Evolutionary conservation across 2,888 invertebrate species (phyloP).

Genomic region (Petrophora chlorosata): DNA sequence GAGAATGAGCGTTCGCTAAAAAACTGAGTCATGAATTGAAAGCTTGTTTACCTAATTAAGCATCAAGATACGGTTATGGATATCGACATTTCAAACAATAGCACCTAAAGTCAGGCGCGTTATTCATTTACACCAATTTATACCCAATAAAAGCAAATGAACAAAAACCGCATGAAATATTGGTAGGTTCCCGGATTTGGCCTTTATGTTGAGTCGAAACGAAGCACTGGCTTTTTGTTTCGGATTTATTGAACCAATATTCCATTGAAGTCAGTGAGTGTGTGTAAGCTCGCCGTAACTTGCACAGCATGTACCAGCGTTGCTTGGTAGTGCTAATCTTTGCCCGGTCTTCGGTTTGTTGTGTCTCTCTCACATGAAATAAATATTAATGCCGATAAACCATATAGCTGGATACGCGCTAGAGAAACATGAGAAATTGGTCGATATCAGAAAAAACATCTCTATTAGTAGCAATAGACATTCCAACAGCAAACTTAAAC

Average conservation of each 20-base stretch:
- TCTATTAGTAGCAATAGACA: too few species aligned
- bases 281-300: slow-evolving; percentile 29
- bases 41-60: too few species aligned
- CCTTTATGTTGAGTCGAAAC: slow-evolving; percentile 37
- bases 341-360: too few species aligned
- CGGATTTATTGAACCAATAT: slow-evolving; percentile 40
- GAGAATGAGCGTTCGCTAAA: too few species aligned
- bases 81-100: slow-evolving; percentile 19
- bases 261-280: slow-evolving; percentile 31
- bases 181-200: slow-evolving; percentile 34
- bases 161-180: slow-evolving; percentile 40
- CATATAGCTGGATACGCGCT: too few species aligned
- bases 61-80: not conserved
- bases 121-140: slow-evolving; percentile 38
- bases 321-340: slow-evolving; percentile 1
- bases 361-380: too few species aligned
- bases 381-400: too few species aligned
- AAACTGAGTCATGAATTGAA: too few species aligned
- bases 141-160: slow-evolving; percentile 39
- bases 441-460: too few species aligned
- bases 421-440: too few species aligned
- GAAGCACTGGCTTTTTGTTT: slow-evolving; percentile 35
- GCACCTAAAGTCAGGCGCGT: slow-evolving; percentile 25
- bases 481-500: too few species aligned
- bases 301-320: slow-evolving; percentile 22